phyloP scores from a whole-genome alignment of 1,140 invertebrate genomes.

The Danaus melanippus region DNA sequence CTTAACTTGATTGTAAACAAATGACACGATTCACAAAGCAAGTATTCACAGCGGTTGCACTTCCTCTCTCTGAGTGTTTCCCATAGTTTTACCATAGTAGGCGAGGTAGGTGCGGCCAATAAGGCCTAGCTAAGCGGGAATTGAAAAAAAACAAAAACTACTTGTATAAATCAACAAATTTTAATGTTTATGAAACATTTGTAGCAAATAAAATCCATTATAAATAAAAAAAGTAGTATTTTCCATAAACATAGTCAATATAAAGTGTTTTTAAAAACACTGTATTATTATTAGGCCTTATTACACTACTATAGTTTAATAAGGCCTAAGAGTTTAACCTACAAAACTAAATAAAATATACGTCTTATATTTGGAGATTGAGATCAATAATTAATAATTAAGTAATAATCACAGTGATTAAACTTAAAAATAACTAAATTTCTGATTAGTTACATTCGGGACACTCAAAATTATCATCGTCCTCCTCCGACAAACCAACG shows the following conservation, averaged over 20 bases:
- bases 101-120: too few relatives aligned
- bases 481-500: conserved; percentile 4
- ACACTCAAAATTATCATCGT: conserved; percentile 10
- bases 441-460: conserved; percentile 6
- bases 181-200: not conserved
- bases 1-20: too few relatives aligned
- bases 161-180: too few relatives aligned
- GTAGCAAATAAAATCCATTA: conserved; percentile 6
- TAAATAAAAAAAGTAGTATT: conserved; percentile 5
- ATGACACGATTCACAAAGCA: too few relatives aligned
- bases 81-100: too few relatives aligned
- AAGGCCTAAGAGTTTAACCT: not conserved
- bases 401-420: conserved; percentile 5
- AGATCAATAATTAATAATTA: conserved; percentile 10
- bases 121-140: too few relatives aligned
- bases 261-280: conserved; percentile 6
- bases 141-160: too few relatives aligned
- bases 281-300: conserved; percentile 7
- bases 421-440: conserved; percentile 3
- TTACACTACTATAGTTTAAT: conserved; percentile 4
- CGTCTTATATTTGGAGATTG: conserved; percentile 9
- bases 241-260: not conserved
- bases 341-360: conserved; percentile 8
- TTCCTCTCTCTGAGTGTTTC: too few relatives aligned
- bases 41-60: too few relatives aligned